A percentile compares a stretch with the other conserved stretches of the same genome.
These are phyloP conservation scores for Teleopsis dalmanni DNA, from an alignment of 1,140 invertebrate species.

Conservation along the genomic window DNA sequence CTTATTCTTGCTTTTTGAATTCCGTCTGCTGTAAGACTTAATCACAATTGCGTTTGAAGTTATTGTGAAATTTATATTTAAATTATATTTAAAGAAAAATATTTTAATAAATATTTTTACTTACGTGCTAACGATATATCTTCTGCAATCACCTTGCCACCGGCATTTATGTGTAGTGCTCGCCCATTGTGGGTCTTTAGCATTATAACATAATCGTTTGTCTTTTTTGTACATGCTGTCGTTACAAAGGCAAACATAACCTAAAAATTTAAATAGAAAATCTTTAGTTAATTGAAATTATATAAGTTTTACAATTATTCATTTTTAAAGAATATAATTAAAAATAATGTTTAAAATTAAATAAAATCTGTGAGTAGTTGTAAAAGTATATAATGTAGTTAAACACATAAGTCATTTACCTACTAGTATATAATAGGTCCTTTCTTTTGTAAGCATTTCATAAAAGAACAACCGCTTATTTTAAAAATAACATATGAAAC, in stretches of 20 bases:
- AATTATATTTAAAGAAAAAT: background rate
- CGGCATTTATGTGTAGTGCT: conserved; percentile 37
- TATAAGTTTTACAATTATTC: too few relatives aligned
- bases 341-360: too few relatives aligned
- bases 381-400: too few relatives aligned
- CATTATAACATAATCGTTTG: conserved; percentile 32
- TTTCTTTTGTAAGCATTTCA: too few relatives aligned
- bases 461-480: too few relatives aligned
- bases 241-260: conserved; percentile 36
- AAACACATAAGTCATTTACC: too few relatives aligned
- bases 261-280: conserved; percentile 15
- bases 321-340: too few relatives aligned
- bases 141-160: conserved; percentile 32
- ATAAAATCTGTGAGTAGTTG: too few relatives aligned
- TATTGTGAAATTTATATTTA: background rate
- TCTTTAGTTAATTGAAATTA: too few relatives aligned
- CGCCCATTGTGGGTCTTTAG: conserved; percentile 26
- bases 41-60: background rate
- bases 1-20: background rate
- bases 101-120: conserved; percentile 14
- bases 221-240: conserved; percentile 36
- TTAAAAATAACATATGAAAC: too few relatives aligned
- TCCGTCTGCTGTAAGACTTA: background rate
- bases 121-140: conserved; percentile 40
- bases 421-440: too few relatives aligned